Base-by-base conservation (phyloP, 2,888 invertebrate genomes). In the Sepiola atlantica region DNA sequence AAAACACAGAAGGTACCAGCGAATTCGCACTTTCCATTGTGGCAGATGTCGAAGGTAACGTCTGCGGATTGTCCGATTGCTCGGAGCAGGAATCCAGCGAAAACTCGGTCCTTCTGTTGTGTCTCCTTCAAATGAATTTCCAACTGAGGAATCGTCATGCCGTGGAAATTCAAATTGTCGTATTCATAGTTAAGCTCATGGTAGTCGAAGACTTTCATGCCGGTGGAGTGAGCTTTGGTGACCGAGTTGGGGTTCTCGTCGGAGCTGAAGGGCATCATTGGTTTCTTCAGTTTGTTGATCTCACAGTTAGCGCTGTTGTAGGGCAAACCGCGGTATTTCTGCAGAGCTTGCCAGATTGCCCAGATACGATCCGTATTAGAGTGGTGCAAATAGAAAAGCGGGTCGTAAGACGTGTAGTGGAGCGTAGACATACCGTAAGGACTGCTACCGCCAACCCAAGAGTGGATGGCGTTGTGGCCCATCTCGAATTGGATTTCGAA, bases 81-180 rank as follows among this genome's bases (percentile, higher is more conserved):
- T 93, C 95, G 95, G 28, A 94, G 94, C 45, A 94, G 93, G 94
- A 94, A 94, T 32, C 94, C 94, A 20, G 94, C 94, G 45, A 94
- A 94, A 18, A 94, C 94, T 35, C 94, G 45, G 61, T 94, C 94
- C 32, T 93, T 77, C 16, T 57, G 14, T 54, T 94, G 54, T 0
- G 92, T 35, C 32, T 35, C 32, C 14, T 94, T 45, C 45, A 94
- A 90, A 21, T 92, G 77, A 16, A 92, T 54, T 32, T 94, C 90
- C 90, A 94, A 55, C n/a, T 93, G 10, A 96, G 96, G 96, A 93
- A 95, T 57, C 90, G 91, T 92, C 95, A 95, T 10, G 92, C 95
- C 35, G 93, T 96, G 16, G 95, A 95, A 94, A 55, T 96, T 24
- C 92, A 94, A 91, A 94, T 94, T 92, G 94, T 95, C 94, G 90